Evolutionary conservation across 64 coral and sea anemone genomes (phyloP).

Genomic region (Actinia tenebrosa): DNA sequence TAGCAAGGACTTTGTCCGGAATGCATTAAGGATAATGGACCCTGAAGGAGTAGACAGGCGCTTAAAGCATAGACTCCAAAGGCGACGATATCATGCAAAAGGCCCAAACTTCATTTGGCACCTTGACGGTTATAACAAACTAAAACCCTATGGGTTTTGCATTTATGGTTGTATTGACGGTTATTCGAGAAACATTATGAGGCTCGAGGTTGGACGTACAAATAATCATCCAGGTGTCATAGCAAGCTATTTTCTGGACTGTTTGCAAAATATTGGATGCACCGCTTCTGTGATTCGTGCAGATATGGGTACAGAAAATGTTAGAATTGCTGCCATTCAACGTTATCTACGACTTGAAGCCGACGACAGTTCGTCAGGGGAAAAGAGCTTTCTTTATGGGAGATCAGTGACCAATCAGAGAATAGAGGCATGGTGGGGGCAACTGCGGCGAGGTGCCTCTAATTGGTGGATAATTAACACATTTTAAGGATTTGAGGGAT

Average conservation of each 20-base stretch:
- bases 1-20: slow-evolving; percentile 38
- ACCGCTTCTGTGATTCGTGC: slow-evolving; percentile 28
- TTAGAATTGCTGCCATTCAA: slow-evolving; percentile 37
- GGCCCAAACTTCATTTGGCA: neutral
- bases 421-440: slow-evolving; percentile 44
- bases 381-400: slow-evolving; percentile 36
- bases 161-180: slow-evolving; percentile 29
- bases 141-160: slow-evolving; percentile 12
- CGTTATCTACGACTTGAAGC: slow-evolving; percentile 32
- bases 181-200: slow-evolving; percentile 28
- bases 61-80: neutral
- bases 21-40: slow-evolving; percentile 12
- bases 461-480: slow-evolving; percentile 21
- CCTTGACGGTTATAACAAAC: neutral
- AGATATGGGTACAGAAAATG: slow-evolving; percentile 41
- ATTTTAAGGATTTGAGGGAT: slow-evolving; percentile 28
- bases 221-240: slow-evolving; percentile 6
- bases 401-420: slow-evolving; percentile 45
- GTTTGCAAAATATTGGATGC: slow-evolving; percentile 21
- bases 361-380: slow-evolving; percentile 26
- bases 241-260: neutral
- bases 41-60: slow-evolving; percentile 14
- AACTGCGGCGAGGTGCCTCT: slow-evolving; percentile 27
- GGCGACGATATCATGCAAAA: slow-evolving; percentile 22
- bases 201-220: slow-evolving; percentile 27